phyloP scores from a whole-genome alignment of 2,113 vertebrate species.

The Syngnathus typhle region DNA sequence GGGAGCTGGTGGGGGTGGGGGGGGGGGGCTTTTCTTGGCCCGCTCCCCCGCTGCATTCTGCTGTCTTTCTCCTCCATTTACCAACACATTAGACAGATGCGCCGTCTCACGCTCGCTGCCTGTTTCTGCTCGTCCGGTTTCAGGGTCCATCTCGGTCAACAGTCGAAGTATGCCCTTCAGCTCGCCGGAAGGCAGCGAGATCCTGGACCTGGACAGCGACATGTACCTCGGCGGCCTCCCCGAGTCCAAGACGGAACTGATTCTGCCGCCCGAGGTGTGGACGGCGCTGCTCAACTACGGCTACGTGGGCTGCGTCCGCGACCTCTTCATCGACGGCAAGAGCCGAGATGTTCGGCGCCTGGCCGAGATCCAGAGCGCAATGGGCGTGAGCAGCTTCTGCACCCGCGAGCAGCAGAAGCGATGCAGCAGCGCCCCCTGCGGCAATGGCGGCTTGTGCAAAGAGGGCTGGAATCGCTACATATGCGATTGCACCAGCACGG shows the following conservation, averaged over 20 bases:
- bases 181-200: slow-evolving; percentile 87
- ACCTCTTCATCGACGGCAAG: slow-evolving; percentile 89
- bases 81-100: slow-evolving; percentile 50
- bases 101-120: background rate
- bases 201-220: slow-evolving; percentile 85
- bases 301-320: slow-evolving; percentile 86
- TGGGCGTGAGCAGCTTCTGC: slow-evolving; percentile 82
- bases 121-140: background rate
- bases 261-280: slow-evolving; percentile 89
- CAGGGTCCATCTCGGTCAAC: slow-evolving; percentile 88
- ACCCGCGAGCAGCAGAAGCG: slow-evolving; percentile 83
- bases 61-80: slow-evolving; percentile 64
- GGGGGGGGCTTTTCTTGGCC: slow-evolving; percentile 44
- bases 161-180: slow-evolving; percentile 86
- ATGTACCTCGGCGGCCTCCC: slow-evolving; percentile 87
- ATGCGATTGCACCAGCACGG: slow-evolving; percentile 85
- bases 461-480: slow-evolving; percentile 93
- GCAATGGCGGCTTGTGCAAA: slow-evolving; percentile 78
- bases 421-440: slow-evolving; percentile 79
- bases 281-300: slow-evolving; percentile 83
- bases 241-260: slow-evolving; percentile 73
- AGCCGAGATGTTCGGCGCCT: slow-evolving; percentile 82
- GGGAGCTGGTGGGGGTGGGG: slow-evolving; percentile 30
- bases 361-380: slow-evolving; percentile 77
- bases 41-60: slow-evolving; percentile 59